Percentiles rank a stretch among this genome's conserved stretches.
Evolutionary conservation across 2,113 vertebrate species (phyloP).

Genomic region (Greenwoodochromis staneri): DNA sequence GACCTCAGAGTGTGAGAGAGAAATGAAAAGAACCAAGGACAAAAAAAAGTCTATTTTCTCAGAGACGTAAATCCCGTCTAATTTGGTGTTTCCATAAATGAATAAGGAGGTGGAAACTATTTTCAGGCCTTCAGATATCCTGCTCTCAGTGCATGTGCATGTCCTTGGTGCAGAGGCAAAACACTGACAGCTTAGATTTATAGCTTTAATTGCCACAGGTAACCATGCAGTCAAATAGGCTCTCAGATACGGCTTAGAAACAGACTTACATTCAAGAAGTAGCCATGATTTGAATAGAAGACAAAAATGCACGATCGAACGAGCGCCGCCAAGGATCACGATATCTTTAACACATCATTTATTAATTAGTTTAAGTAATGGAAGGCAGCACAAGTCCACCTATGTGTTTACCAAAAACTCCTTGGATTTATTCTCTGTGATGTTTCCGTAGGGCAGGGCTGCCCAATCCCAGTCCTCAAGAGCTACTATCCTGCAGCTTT

Average conservation of each 20-base stretch:
- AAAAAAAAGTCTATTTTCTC: neutral
- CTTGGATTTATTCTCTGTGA: neutral
- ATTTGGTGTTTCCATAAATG: constrained; percentile 15
- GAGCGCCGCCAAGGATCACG: neutral
- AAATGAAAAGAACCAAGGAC: constrained; percentile 13
- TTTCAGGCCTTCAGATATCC: neutral
- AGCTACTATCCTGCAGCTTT: too few species aligned
- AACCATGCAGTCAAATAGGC: constrained; percentile 46
- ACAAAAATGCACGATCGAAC: neutral
- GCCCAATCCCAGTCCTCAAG: too few species aligned
- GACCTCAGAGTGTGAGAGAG: constrained; percentile 67
- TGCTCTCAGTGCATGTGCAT: neutral
- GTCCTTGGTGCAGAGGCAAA: constrained; percentile 13
- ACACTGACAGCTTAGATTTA: constrained; percentile 37
- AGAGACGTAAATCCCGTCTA: neutral
- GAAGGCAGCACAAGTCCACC: neutral
- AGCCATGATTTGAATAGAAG: neutral
- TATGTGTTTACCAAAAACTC: neutral
- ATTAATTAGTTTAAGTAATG: neutral
- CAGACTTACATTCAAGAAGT: neutral
- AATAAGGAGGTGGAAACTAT: neutral
- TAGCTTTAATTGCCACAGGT: constrained; percentile 42
- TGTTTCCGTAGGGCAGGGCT: neutral
- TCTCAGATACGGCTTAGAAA: neutral
- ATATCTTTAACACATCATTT: neutral